Conservation (phyloP, 1,140 invertebrate species). For the Aphaenogaster rudis region DNA sequence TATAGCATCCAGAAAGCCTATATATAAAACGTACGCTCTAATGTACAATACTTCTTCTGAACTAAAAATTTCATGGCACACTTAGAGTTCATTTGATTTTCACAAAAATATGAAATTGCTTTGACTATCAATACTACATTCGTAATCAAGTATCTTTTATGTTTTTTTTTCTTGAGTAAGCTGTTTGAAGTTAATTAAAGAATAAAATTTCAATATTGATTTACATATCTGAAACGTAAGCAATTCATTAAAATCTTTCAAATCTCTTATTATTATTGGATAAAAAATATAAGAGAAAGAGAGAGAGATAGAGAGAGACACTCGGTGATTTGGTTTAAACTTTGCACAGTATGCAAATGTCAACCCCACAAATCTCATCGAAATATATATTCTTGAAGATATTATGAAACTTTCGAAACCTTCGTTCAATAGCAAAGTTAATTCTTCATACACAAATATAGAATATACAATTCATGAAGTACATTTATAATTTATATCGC, state of each 20-base stretch:
- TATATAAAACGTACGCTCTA: neutral
- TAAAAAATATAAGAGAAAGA: neutral
- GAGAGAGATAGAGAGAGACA: neutral
- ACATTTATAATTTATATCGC: constrained; percentile 26
- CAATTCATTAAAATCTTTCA: neutral
- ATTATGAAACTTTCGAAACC: neutral
- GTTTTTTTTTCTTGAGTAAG: neutral
- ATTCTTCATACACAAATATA: constrained; percentile 20
- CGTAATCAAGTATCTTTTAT: neutral
- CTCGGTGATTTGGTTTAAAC: neutral
- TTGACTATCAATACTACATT: neutral
- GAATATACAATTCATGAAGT: constrained; percentile 6
- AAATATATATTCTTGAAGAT: constrained; percentile 6
- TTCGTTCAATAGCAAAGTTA: neutral
- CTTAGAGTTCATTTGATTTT: neutral
- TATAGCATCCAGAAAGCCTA: neutral
- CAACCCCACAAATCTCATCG: neutral
- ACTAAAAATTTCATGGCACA: neutral
- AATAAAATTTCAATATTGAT: neutral
- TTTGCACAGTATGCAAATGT: neutral
- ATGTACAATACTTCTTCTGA: neutral
- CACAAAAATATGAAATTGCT: neutral
- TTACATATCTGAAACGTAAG: neutral
- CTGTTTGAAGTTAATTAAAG: neutral
- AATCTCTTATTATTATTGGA: neutral